These are phyloP conservation scores for Euclidia mi DNA, from an alignment of 2,888 invertebrate genomes.

Conservation along the genomic window DNA sequence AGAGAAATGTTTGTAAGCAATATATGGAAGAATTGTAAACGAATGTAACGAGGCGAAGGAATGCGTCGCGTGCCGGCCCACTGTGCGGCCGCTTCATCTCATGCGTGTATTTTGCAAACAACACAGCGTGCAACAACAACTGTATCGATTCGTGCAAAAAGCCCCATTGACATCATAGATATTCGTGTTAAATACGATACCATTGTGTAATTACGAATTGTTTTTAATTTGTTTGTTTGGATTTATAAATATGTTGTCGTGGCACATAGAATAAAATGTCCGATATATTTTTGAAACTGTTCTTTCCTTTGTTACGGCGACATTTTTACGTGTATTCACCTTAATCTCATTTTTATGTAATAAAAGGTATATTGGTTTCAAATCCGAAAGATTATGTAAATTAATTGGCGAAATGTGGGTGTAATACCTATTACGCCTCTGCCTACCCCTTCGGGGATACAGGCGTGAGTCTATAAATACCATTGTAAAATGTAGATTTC, in stretches of 20 bases:
- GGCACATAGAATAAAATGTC: no score
- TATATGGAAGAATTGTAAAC: constrained; percentile 77
- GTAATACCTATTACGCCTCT: no score
- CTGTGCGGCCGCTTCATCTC: constrained; percentile 38
- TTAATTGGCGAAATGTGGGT: no score
- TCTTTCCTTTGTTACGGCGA: no score
- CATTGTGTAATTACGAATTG: constrained; percentile 11
- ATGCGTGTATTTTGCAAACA: constrained; percentile 48
- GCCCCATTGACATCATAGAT: constrained; percentile 40
- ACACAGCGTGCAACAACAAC: constrained; percentile 38
- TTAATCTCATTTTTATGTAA: no score
- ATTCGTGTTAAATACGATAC: constrained; percentile 30
- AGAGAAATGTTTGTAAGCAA: constrained; percentile 78
- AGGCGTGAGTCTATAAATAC: constrained; percentile 25
- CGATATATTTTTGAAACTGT: no score
- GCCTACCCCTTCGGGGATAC: no score
- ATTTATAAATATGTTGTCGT: no score
- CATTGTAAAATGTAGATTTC: not conserved
- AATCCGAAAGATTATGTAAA: no score
- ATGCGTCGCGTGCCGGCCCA: constrained; percentile 61
- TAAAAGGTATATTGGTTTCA: no score
- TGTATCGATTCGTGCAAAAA: constrained; percentile 28
- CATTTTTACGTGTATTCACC: no score
- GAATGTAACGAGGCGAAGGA: constrained; percentile 60
- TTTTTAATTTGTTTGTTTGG: no score